Evolutionary conservation across 2,888 invertebrate species (phyloP), one percentile per base, ranked within the genome.

Genomic region (Cyrtodaria siliqua): DNA sequence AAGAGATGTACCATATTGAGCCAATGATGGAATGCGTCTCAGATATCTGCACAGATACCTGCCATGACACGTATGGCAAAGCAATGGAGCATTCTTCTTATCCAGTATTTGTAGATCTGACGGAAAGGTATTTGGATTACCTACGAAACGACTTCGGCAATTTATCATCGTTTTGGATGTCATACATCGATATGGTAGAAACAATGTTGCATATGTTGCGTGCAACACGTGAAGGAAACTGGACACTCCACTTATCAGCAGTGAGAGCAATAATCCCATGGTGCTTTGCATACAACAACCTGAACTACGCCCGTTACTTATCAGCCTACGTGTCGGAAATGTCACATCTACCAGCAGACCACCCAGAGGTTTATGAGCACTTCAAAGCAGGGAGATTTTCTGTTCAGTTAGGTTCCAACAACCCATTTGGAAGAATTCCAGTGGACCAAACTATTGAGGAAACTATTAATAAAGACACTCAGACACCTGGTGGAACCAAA

Each of bases 131-230:
- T 26, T 1, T 14, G 27, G 6, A 53, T 29, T 63, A 8, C 14
- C 53, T 50, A 23, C 14, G 26, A 44, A 12, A 24, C 16, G 23
- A 57, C 18, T 59, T 73, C 29, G 78, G 75, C 27, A 33, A 38
- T 0, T 64, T 83, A 6, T 59, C 77, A n/a, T 29, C 61, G 8
- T 81, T 74, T 50, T 85, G 85, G 83, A 75, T 77, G 67, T 75
- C 81, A 1, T 85, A 81, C 44, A 40, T 83, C 14, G 83, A 89
- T 49, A 84, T 89, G 79, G 44, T 86, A 9, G 82, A 81, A 52
- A 29, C 76, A 23, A 44, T 84, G 9, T 64, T 86, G 47, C 57
- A 60, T 3, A 53, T 81, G 9, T 24, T 82, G 1, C 57, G 79
- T n/a, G 77, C 79, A 8, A 60, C 76, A 2, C 49, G 79, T 12